phyloP scores from a whole-genome alignment of 2,797 vertebrate genomes.

The Falco berigora region DNA sequence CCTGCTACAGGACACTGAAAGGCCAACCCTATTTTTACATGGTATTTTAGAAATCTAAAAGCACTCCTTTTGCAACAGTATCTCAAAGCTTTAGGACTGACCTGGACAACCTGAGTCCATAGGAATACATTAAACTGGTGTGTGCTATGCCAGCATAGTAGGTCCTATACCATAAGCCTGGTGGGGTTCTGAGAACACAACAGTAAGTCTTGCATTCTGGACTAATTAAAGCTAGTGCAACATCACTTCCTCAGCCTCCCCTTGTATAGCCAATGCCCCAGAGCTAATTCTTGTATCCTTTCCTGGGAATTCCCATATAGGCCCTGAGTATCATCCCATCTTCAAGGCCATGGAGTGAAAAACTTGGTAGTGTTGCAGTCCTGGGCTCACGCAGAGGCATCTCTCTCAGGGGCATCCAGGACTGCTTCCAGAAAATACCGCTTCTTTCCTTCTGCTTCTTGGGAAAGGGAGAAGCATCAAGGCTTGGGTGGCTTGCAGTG shows the following conservation, averaged over 20 bases:
- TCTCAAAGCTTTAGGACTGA: not conserved
- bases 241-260: not conserved
- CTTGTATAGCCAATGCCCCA: not conserved
- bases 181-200: not conserved
- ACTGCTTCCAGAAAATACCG: not conserved
- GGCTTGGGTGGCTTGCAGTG: not conserved
- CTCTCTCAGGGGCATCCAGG: not conserved
- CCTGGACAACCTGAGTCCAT: not conserved
- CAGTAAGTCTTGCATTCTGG: not conserved
- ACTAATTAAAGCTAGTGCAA: not conserved
- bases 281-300: not conserved
- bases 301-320: not conserved
- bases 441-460: not conserved
- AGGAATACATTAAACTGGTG: not conserved
- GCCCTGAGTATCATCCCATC: not conserved
- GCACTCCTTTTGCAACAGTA: not conserved
- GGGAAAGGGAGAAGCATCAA: not conserved
- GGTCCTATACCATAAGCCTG: not conserved
- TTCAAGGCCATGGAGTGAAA: fast-evolving
- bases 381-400: not conserved
- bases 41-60: not conserved
- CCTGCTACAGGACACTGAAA: not conserved
- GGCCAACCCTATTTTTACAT: not conserved
- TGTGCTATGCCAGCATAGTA: not conserved
- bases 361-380: not conserved